These are phyloP conservation scores for Chondrilla cf. caribensis DNA, from an alignment of 37 sponge, comb jelly and placozoan genomes.

Conservation along the genomic window DNA sequence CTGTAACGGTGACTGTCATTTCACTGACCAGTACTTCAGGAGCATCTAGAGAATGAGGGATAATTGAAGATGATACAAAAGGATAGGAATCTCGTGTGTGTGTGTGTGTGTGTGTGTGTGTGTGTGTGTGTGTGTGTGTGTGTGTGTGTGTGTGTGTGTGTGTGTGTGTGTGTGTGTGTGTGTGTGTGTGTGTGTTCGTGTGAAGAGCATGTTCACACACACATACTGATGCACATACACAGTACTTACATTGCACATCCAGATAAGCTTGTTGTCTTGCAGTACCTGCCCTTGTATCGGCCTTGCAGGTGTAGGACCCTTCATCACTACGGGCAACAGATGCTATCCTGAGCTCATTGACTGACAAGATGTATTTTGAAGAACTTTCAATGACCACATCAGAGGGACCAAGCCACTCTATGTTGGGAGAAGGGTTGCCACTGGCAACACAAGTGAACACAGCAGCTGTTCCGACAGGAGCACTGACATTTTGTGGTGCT, in stretches of 20 bases:
- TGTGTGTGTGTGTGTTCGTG: too few species aligned
- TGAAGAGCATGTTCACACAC: too few species aligned
- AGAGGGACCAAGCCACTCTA: constrained; percentile 31
- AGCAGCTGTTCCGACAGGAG: background rate
- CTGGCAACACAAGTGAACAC: constrained; percentile 32
- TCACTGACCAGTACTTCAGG: background rate
- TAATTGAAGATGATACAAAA: background rate
- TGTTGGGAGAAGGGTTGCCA: constrained; percentile 53
- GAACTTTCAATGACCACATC: background rate
- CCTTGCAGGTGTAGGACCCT: constrained; percentile 15
- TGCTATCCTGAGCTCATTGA: background rate
- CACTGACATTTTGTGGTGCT: constrained; percentile 12
- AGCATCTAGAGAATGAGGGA: background rate
- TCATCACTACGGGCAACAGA: constrained; percentile 1
- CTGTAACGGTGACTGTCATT: constrained; percentile 1
- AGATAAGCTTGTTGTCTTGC: background rate
- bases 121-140: too few species aligned
- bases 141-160: too few species aligned
- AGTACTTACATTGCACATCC: constrained; percentile 16
- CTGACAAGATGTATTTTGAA: background rate
- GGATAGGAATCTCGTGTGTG: too few species aligned
- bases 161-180: too few species aligned
- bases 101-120: too few species aligned
- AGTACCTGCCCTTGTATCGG: background rate
- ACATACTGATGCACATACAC: too few species aligned